Evolutionary conservation across 1,140 invertebrate species (phyloP).

Genomic region (Drosophila virilis): DNA sequence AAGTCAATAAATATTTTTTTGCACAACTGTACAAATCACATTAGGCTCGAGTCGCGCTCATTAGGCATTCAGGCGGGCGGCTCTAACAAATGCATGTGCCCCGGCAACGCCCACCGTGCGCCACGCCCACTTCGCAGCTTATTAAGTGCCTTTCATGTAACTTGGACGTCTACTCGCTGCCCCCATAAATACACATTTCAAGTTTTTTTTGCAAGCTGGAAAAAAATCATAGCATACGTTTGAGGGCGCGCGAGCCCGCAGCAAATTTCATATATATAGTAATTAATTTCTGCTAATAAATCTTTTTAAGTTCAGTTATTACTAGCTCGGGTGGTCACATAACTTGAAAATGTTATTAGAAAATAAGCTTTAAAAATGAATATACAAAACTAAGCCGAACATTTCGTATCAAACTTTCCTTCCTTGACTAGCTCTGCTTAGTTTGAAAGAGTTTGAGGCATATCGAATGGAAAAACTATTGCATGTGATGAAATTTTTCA

Average conservation of each 20-base stretch:
- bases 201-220: neutral
- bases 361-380: no score
- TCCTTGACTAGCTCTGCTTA: no score
- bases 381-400: no score
- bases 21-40: slow-evolving; percentile 32
- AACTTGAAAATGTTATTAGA: no score
- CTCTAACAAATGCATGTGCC: slow-evolving; percentile 55
- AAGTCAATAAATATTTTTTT: slow-evolving; percentile 76
- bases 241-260: neutral
- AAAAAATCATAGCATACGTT: slow-evolving; percentile 32
- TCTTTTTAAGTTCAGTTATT: no score
- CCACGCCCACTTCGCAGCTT: slow-evolving; percentile 27
- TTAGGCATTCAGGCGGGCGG: slow-evolving; percentile 64
- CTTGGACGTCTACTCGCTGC: neutral
- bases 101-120: slow-evolving; percentile 9
- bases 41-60: slow-evolving; percentile 50
- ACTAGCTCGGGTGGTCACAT: no score
- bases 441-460: no score
- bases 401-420: no score
- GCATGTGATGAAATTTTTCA: no score
- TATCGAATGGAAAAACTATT: no score
- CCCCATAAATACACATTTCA: no score
- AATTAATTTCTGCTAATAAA: no score
- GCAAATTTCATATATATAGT: neutral
- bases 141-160: slow-evolving; percentile 18